Conservation (phyloP, 2,113 vertebrate genomes). For the Peucedramus taeniatus region DNA sequence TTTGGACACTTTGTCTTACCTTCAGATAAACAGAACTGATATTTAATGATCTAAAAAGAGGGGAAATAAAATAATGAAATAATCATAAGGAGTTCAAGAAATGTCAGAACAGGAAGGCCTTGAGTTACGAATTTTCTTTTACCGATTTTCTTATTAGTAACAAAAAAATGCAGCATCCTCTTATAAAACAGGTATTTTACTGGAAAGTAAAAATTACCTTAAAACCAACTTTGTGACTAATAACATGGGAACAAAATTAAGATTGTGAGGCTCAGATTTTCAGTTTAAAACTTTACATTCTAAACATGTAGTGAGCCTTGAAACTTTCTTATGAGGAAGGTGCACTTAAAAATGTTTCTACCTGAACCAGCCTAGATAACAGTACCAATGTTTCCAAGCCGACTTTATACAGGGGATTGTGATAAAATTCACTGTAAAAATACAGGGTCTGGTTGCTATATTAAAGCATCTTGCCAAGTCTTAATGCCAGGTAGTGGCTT, state of each 20-base stretch:
- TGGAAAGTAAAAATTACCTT: not conserved
- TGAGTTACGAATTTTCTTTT: constrained; percentile 72
- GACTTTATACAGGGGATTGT: not conserved
- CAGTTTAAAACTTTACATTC: not conserved
- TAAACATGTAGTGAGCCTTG: not conserved
- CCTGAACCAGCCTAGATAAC: not conserved
- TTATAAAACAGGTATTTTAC: constrained; percentile 49
- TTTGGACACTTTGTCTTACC: constrained; percentile 89
- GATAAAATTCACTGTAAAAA: not conserved
- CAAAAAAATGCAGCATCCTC: constrained; percentile 78
- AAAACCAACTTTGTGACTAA: not conserved
- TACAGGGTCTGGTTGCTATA: not conserved
- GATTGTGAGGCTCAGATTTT: not conserved
- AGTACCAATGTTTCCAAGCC: not conserved
- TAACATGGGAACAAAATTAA: not conserved
- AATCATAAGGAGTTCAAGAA: constrained; percentile 80
- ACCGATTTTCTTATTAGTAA: constrained; percentile 71
- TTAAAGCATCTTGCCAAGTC: not conserved
- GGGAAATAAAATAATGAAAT: constrained; percentile 83
- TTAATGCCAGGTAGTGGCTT: not conserved
- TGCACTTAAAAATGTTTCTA: not conserved
- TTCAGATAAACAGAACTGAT: constrained; percentile 97
- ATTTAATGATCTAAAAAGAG: constrained; percentile 99
- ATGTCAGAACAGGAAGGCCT: constrained; percentile 81
- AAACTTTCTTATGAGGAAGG: not conserved